A percentile compares a stretch with the other conserved stretches of the same genome.
Conservation (phyloP, 2,888 invertebrate genomes). For the Rhingia rostrata region DNA sequence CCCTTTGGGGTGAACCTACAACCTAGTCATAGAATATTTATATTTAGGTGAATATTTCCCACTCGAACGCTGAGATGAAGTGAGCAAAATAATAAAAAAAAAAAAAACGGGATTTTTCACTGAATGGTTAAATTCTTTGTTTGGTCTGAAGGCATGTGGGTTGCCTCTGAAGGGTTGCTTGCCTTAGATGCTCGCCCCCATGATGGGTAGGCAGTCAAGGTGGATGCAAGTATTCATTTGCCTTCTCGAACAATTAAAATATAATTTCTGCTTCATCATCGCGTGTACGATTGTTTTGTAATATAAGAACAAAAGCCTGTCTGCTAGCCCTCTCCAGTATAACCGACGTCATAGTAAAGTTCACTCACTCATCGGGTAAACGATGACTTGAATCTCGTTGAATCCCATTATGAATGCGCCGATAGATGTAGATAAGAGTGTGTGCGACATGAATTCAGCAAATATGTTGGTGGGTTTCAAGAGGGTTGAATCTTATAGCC, state of each 20-base stretch:
- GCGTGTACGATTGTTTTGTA: constrained; percentile 48
- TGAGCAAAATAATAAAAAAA: constrained; percentile 6
- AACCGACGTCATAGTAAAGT: constrained; percentile 37
- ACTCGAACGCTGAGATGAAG: constrained; percentile 34
- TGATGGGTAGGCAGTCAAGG: not conserved
- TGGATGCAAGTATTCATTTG: not conserved
- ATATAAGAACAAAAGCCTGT: constrained; percentile 55
- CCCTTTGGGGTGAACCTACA: constrained; percentile 34
- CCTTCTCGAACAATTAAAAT: constrained; percentile 59
- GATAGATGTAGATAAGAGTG: constrained; percentile 65
- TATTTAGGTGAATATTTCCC: constrained; percentile 64
- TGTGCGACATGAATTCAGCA: constrained; percentile 49
- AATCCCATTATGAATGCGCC: constrained; percentile 48
- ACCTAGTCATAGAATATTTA: constrained; percentile 53
- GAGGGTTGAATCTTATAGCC: no score
- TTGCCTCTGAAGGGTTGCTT: constrained; percentile 32
- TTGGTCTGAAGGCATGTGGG: constrained; percentile 41
- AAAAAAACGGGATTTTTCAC: constrained; percentile 43
- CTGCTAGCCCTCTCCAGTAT: constrained; percentile 21
- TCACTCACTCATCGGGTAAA: constrained; percentile 66
- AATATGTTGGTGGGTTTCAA: not conserved
- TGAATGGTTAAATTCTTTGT: constrained; percentile 64
- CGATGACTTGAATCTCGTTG: constrained; percentile 41
- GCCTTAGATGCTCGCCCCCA: constrained; percentile 19
- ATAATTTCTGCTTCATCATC: constrained; percentile 41